These are phyloP conservation scores for Ormyrus labotus DNA, from an alignment of 2,888 invertebrate genomes.

Conservation along the genomic window DNA sequence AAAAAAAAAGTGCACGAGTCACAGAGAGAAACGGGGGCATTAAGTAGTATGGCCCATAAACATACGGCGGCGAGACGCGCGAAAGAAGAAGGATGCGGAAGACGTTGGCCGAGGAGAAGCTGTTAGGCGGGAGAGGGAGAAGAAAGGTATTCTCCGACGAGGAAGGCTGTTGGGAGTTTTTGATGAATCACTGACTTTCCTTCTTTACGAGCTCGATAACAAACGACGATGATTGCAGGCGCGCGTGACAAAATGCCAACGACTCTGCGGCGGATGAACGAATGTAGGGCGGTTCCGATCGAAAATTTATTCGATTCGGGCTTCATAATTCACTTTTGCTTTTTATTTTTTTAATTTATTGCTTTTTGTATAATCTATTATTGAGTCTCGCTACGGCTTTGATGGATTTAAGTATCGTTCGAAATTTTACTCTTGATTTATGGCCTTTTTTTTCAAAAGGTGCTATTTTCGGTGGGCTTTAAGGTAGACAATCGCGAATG, in stretches of 20 bases:
- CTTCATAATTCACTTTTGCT: no score
- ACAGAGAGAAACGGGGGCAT: constrained; percentile 27
- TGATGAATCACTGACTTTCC: constrained; percentile 36
- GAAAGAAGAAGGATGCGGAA: neutral
- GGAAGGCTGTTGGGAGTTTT: neutral
- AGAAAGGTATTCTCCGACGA: no score
- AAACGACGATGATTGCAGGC: constrained; percentile 35
- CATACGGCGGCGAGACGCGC: neutral
- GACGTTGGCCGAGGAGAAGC: no score
- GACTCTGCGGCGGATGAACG: neutral
- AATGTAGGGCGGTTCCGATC: neutral
- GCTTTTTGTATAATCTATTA: no score
- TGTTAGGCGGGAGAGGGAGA: no score
- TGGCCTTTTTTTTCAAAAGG: no score
- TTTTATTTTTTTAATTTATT: no score
- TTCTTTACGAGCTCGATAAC: constrained; percentile 32
- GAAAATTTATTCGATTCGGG: constrained; percentile 26
- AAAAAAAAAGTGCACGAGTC: no score
- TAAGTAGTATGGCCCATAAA: constrained; percentile 42
- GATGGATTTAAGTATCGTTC: no score
- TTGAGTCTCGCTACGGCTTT: no score
- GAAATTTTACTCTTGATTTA: neutral
- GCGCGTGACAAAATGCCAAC: constrained; percentile 16
- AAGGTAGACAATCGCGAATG: no score
- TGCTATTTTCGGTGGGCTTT: no score